Percentiles rank a stretch among this genome's conserved stretches.
These are phyloP conservation scores for Cephus nigrinus DNA, from an alignment of 2,888 invertebrate genomes.

Conservation along the genomic window DNA sequence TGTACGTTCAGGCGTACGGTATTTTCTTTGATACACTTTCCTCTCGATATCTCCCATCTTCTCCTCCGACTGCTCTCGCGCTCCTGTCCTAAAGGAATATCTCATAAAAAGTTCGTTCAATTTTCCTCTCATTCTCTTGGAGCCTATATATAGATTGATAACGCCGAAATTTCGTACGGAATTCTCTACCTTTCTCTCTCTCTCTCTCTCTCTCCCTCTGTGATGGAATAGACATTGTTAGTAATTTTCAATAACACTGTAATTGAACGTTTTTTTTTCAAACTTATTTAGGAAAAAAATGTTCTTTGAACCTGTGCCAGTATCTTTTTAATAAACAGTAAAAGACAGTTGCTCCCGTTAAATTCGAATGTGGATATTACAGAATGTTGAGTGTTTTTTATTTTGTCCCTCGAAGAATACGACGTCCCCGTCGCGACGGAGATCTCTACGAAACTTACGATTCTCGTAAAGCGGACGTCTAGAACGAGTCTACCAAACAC, in stretches of 20 bases:
- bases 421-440: background rate
- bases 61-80: background rate
- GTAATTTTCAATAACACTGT: background rate
- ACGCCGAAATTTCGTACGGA: background rate
- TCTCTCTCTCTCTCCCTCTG: too few species aligned
- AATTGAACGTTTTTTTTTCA: too few species aligned
- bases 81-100: background rate
- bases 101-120: conserved; percentile 3
- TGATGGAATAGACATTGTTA: background rate
- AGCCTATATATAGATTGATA: background rate
- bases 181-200: background rate
- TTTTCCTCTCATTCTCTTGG: background rate
- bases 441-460: background rate
- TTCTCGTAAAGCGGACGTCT: background rate
- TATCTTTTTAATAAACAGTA: background rate
- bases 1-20: background rate
- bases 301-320: too few species aligned
- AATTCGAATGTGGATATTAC: background rate
- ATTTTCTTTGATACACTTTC: conserved; percentile 8
- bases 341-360: background rate
- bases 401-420: background rate
- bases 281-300: too few species aligned
- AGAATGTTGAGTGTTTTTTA: background rate
- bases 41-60: background rate
- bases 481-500: background rate